Conservation (phyloP, 2,113 vertebrate genomes). For the Rousettus leschenaultii region DNA sequence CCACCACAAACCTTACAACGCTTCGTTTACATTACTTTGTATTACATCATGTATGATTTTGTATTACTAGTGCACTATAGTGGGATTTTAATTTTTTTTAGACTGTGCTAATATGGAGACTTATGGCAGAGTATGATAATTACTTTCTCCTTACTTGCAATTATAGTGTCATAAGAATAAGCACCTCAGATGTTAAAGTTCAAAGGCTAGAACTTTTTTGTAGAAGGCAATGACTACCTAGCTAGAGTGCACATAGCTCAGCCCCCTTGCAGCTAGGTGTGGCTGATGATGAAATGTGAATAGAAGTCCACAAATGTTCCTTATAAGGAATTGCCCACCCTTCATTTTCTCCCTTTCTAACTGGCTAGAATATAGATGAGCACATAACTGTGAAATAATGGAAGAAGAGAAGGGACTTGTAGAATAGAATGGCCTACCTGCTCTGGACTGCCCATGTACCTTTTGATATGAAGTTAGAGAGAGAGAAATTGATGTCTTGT, state of each 20-base stretch:
- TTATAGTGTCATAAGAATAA: no score
- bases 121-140: background rate
- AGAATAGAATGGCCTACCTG: background rate
- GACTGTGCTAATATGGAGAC: background rate
- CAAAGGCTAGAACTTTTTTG: background rate
- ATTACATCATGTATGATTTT: background rate
- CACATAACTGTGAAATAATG: background rate
- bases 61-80: background rate
- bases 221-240: background rate
- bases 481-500: background rate
- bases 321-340: background rate
- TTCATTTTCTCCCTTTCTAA: background rate
- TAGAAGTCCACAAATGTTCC: background rate
- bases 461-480: background rate
- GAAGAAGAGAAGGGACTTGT: background rate
- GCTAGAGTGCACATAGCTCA: background rate
- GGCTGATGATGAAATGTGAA: background rate
- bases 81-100: constrained; percentile 17
- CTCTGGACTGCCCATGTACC: background rate
- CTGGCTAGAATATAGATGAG: background rate
- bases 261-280: background rate
- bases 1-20: background rate
- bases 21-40: background rate
- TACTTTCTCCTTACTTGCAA: background rate
- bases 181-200: no score